phyloP scores from a whole-genome alignment of 2,113 vertebrate genomes.

The Pachycephala philippinensis region DNA sequence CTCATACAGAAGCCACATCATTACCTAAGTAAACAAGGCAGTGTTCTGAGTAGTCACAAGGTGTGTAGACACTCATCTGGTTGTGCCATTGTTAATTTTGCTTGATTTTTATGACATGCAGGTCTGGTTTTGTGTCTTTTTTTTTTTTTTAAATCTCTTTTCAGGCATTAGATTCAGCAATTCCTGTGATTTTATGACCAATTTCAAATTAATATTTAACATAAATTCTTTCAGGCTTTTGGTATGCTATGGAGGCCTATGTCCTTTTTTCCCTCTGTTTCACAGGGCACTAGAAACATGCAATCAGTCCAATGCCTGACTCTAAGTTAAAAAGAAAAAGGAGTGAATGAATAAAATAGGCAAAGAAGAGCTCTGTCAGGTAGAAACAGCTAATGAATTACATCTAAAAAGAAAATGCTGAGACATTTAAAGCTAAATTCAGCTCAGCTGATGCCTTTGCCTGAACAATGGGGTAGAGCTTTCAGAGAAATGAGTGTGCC shows the following conservation, averaged over 20 bases:
- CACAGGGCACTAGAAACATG: neutral
- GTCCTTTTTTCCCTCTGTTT: neutral
- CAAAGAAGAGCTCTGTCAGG: neutral
- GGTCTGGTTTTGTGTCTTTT: neutral
- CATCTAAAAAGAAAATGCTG: neutral
- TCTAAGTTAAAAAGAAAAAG: neutral
- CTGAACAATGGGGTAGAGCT: neutral
- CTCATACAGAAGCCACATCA: neutral
- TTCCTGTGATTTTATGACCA: neutral
- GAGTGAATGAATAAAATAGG: neutral
- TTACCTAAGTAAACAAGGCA: neutral
- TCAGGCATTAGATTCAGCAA: neutral
- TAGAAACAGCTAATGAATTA: neutral
- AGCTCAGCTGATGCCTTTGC: neutral
- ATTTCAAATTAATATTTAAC: conserved; percentile 3
- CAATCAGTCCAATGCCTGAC: neutral
- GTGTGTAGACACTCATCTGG: neutral
- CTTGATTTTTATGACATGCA: neutral
- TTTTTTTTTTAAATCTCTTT: neutral
- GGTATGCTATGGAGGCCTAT: neutral
- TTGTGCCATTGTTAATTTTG: neutral
- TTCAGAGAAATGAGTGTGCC: neutral
- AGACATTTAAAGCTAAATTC: neutral
- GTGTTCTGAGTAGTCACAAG: neutral
- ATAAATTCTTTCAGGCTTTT: neutral